These are phyloP conservation scores for Standfussiana lucernea DNA, from an alignment of 2,888 invertebrate genomes.

Conservation along the genomic window DNA sequence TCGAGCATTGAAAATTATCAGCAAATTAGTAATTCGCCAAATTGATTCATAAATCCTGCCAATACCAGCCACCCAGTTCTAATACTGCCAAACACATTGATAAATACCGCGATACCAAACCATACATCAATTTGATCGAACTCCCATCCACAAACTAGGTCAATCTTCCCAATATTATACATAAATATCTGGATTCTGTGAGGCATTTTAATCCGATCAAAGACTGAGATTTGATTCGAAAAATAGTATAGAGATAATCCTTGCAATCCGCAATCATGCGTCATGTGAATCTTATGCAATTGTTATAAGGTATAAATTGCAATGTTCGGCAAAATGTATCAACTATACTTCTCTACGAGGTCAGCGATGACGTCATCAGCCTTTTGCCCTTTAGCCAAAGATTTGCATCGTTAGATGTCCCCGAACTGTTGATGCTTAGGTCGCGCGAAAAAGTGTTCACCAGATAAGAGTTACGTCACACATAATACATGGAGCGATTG, in stretches of 20 bases:
- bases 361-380: conserved; percentile 50
- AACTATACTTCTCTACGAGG: conserved; percentile 27
- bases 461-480: too few species aligned
- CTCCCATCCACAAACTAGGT: conserved; percentile 45
- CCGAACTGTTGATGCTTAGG: neutral
- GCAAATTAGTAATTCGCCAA: neutral
- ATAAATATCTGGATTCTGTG: conserved; percentile 40
- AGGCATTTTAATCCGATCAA: conserved; percentile 56
- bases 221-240: conserved; percentile 44
- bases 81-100: conserved; percentile 34
- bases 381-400: conserved; percentile 38
- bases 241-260: conserved; percentile 34
- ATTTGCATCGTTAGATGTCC: neutral
- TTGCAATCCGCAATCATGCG: neutral
- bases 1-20: neutral
- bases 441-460: neutral
- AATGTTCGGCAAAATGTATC: neutral
- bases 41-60: conserved; percentile 22
- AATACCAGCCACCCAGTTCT: conserved; percentile 16
- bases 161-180: conserved; percentile 42
- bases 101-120: conserved; percentile 24
- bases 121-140: conserved; percentile 52
- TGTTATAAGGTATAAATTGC: neutral
- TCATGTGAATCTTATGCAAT: neutral
- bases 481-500: neutral